Base-by-base conservation (phyloP, 2,888 invertebrate genomes). In the Himalopsyche anomala region DNA sequence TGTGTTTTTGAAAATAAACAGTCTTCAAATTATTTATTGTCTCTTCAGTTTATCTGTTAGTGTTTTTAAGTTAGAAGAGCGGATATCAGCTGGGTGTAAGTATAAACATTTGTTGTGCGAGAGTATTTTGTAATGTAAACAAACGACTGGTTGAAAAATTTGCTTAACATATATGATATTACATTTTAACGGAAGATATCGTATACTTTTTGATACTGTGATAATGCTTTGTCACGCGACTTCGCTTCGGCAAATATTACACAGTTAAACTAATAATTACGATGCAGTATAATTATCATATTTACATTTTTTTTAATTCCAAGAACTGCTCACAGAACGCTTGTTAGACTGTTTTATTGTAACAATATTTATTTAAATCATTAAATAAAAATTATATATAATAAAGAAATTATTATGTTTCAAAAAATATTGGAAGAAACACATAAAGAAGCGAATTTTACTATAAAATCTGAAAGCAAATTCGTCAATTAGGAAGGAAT, bases 1-100 rank as follows among this genome's bases (percentile, higher is more conserved):
- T 28, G 74, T 74, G 74, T 74, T 74, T 74, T 74, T 15, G 51
- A 38, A 38, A 74, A 74, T 74, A 38, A 36, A 74, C 74, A 38
- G 38, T 74, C 15, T 38, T 36, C 12, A 36, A 74, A 38, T 12
- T 74, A 38, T 51, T 51, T 15, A 28, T 28, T 28, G 62, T 51
- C 15, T 62, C 62, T 62, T 9, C 3, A 74, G 74, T 74, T 74
- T 9, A 38, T 74, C 38, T 74, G 74, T 74, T 74, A 74, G 74
- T 74, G 74, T 74, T 74, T 51, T 74, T 74, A 74, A 74, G 28
- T 36, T 19, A n/a, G 74, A 80, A 8, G 17, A 11, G 84, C 84
- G 36, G 83, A 79, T 54, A 79, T 79, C 74, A 79, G 42, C 84
- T n/a, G 80, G n/a, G 79, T 80, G 83, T 84, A 84, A 84, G 84